A percentile compares a stretch with the other conserved stretches of the same genome.
Evolutionary conservation across 1,140 invertebrate genomes (phyloP).

Genomic region (Drosophila lini): DNA sequence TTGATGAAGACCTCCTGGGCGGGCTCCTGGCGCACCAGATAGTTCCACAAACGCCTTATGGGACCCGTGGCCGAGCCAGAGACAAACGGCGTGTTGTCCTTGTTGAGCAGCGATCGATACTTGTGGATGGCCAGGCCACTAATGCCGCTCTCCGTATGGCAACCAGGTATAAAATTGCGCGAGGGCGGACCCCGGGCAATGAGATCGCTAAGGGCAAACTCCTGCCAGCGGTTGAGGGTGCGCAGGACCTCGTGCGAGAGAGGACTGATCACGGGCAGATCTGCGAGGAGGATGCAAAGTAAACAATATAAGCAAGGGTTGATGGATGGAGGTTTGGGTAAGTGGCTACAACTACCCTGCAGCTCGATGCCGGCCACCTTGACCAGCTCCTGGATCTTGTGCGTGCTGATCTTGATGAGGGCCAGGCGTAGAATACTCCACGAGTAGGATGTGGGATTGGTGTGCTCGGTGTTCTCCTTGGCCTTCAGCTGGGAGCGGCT

Average conservation of each 20-base stretch:
- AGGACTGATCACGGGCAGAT: slow-evolving; percentile 97
- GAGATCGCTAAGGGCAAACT: slow-evolving; percentile 82
- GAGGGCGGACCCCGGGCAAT: slow-evolving; percentile 83
- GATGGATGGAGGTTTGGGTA: neutral
- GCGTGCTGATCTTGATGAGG: slow-evolving; percentile 92
- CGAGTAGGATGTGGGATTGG: slow-evolving; percentile 96
- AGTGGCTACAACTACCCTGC: slow-evolving; percentile 87
- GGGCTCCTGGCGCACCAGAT: slow-evolving; percentile 95
- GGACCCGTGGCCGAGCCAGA: slow-evolving; percentile 91
- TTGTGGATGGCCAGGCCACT: slow-evolving; percentile 95
- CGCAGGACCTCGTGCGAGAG: slow-evolving; percentile 95
- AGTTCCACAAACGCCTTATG: slow-evolving; percentile 96
- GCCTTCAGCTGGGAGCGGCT: slow-evolving; percentile 85
- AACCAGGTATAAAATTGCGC: slow-evolving; percentile 85
- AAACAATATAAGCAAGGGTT: neutral
- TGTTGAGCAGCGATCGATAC: slow-evolving; percentile 95
- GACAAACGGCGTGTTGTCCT: slow-evolving; percentile 97
- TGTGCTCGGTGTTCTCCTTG: slow-evolving; percentile 93
- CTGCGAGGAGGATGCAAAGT: slow-evolving; percentile 80
- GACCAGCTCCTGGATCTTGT: slow-evolving; percentile 89
- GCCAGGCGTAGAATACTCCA: slow-evolving; percentile 97
- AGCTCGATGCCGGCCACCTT: slow-evolving; percentile 95
- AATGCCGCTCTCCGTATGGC: slow-evolving; percentile 90
- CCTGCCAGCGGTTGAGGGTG: slow-evolving; percentile 94
- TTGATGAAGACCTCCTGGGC: slow-evolving; percentile 98